phyloP scores from a whole-genome alignment of 1,140 invertebrate species.

The Diachasmimorpha longicaudata region DNA sequence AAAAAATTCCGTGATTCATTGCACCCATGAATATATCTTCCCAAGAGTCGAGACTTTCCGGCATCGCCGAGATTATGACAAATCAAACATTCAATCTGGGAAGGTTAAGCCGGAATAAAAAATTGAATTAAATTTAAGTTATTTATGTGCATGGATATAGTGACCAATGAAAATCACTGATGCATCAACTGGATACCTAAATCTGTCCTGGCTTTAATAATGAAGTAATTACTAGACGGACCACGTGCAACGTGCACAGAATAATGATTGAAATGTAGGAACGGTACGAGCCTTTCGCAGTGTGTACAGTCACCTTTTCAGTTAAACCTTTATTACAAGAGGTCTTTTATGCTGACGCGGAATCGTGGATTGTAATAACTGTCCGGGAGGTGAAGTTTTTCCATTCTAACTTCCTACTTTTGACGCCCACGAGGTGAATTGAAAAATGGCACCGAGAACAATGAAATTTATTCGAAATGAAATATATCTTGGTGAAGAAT shows the following conservation, averaged over 20 bases:
- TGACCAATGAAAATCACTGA: background rate
- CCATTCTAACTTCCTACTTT: background rate
- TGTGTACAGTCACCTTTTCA: background rate
- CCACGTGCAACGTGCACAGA: constrained; percentile 32
- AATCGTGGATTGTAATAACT: background rate
- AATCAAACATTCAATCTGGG: background rate
- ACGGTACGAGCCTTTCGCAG: background rate
- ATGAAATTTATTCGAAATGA: background rate
- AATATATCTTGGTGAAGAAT: background rate
- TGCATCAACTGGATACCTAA: background rate
- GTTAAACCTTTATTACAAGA: background rate
- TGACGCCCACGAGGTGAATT: background rate
- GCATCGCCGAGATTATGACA: background rate
- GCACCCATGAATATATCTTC: background rate
- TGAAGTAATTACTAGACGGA: constrained; percentile 38
- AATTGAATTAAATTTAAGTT: background rate
- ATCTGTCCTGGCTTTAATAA: constrained; percentile 22
- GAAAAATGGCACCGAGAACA: background rate
- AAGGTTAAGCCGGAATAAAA: background rate
- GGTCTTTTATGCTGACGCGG: background rate
- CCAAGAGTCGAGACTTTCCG: background rate
- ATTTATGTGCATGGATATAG: background rate
- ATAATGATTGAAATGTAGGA: constrained; percentile 21
- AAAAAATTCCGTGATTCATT: background rate
- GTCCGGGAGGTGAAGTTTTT: background rate